Percentiles rank a stretch among this genome's conserved stretches.
Evolutionary conservation across 2,888 invertebrate species (phyloP).

Genomic region (Oligia strigilis): DNA sequence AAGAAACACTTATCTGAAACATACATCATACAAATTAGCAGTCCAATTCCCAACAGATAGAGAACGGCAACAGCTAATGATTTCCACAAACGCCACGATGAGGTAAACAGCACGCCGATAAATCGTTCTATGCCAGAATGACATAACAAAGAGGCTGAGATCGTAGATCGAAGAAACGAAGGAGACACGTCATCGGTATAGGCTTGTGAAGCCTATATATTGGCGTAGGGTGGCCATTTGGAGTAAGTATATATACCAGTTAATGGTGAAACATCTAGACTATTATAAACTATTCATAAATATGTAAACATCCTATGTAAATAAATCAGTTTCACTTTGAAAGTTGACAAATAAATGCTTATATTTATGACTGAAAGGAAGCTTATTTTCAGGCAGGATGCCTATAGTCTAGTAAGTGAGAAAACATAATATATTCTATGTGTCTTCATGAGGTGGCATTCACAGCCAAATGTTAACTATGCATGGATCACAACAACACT

Average conservation of each 20-base stretch:
- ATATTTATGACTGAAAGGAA: not conserved
- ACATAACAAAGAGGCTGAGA: slow-evolving; percentile 76
- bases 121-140: slow-evolving; percentile 76
- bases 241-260: not conserved
- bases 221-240: not conserved
- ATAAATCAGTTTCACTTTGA: no score
- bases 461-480: not conserved
- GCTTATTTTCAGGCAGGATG: not conserved
- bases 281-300: no score
- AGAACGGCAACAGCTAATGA: slow-evolving; percentile 61
- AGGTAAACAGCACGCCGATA: slow-evolving; percentile 72
- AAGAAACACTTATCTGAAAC: slow-evolving; percentile 17
- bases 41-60: slow-evolving; percentile 42
- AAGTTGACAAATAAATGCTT: not conserved
- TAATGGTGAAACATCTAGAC: not conserved
- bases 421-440: not conserved
- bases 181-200: slow-evolving; percentile 27
- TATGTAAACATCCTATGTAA: no score
- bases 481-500: not conserved
- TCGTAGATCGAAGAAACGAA: slow-evolving; percentile 44
- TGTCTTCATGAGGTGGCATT: not conserved
- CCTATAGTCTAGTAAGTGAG: not conserved
- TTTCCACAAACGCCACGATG: slow-evolving; percentile 63
- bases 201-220: not conserved
- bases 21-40: slow-evolving; percentile 56